Percentiles rank a stretch among this genome's conserved stretches.
These are phyloP conservation scores for Drosophila azteca DNA, from an alignment of 1,140 invertebrate species.

Conservation along the genomic window DNA sequence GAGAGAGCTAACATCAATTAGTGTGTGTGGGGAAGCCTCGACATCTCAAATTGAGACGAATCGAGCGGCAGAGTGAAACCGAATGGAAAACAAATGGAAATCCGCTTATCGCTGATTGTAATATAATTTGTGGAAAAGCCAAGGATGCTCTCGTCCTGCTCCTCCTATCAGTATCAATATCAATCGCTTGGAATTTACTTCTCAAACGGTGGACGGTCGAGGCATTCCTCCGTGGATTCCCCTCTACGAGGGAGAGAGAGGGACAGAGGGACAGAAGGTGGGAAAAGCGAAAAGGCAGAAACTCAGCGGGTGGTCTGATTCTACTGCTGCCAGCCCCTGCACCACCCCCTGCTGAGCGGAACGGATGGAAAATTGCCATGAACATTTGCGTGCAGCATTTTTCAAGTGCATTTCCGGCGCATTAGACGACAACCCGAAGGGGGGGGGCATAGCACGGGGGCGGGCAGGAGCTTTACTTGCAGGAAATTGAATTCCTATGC, in stretches of 20 bases:
- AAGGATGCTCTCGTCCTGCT: neutral
- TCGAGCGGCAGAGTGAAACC: neutral
- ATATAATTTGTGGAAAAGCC: constrained; percentile 31
- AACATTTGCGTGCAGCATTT: constrained; percentile 1
- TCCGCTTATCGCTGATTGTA: constrained; percentile 27
- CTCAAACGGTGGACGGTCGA: no score
- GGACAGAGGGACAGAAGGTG: no score
- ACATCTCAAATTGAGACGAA: constrained; percentile 37
- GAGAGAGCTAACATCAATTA: constrained; percentile 13
- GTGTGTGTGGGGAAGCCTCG: neutral
- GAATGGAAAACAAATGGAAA: constrained; percentile 33
- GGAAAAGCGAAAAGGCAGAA: no score
- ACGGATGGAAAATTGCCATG: no score
- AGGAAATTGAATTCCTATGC: constrained; percentile 68
- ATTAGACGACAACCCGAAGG: constrained; percentile 10
- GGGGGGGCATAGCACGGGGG: constrained; percentile 1
- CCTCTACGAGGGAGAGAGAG: no score
- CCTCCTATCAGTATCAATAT: constrained; percentile 3
- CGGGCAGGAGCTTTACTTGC: constrained; percentile 2
- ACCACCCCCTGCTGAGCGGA: no score
- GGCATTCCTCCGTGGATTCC: no score
- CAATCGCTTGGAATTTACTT: no score
- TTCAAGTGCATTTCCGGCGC: constrained; percentile 54
- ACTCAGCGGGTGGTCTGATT: no score
- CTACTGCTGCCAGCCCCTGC: no score